Conservation (phyloP, 2,888 invertebrate species). For the Toxonevra muliebris region DNA sequence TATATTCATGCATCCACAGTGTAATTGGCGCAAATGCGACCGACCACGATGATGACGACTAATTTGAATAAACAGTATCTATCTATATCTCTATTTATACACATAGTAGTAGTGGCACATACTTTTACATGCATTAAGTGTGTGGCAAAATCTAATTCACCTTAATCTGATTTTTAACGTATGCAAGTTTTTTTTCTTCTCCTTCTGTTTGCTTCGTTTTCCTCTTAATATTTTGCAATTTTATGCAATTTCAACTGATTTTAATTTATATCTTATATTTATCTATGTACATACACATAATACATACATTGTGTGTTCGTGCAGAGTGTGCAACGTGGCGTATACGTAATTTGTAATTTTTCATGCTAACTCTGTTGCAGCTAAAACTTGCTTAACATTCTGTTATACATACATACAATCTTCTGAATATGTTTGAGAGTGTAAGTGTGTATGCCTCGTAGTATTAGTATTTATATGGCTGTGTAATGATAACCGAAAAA, state of each 20-base stretch:
- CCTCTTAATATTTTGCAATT: neutral
- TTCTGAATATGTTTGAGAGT: no score
- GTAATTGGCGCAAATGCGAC: constrained; percentile 25
- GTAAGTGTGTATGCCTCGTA: no score
- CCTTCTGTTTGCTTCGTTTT: neutral
- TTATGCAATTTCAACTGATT: constrained; percentile 9
- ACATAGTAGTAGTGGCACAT: no score
- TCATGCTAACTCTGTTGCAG: constrained; percentile 1
- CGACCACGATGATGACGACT: neutral
- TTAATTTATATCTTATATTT: constrained; percentile 18
- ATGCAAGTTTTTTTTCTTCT: constrained; percentile 20
- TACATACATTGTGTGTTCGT: no score
- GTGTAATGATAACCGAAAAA: no score
- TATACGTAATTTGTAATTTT: constrained; percentile 39
- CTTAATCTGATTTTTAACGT: constrained; percentile 43
- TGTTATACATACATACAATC: no score
- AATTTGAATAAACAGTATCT: constrained; percentile 25
- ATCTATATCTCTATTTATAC: neutral
- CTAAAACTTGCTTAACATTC: no score
- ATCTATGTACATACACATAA: constrained; percentile 9
- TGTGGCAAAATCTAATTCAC: constrained; percentile 40
- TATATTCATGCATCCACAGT: no score
- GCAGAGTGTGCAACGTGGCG: constrained; percentile 33
- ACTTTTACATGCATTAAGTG: constrained; percentile 17
- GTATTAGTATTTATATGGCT: no score